These are phyloP conservation scores for Arge pagana DNA, from an alignment of 2,888 invertebrate species.

Conservation along the genomic window DNA sequence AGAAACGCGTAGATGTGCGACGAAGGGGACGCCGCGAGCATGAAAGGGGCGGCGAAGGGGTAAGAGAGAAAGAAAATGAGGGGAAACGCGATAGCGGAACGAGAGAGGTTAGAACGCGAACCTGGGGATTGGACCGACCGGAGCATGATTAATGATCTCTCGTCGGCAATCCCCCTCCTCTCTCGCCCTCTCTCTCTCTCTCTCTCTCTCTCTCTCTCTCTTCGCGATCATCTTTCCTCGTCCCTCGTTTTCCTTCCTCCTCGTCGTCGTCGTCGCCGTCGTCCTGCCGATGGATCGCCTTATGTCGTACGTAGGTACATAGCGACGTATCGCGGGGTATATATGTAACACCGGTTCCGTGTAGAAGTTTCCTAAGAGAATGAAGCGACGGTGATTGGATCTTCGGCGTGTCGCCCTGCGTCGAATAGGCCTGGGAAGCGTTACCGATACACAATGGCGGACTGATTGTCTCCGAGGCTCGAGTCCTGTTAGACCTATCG, in stretches of 20 bases:
- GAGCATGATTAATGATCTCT: conserved; percentile 42
- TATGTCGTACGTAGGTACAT: not conserved
- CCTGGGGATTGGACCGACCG: conserved; percentile 35
- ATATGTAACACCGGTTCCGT: too few species aligned
- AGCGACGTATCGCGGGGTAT: too few species aligned
- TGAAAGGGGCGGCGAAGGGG: not conserved
- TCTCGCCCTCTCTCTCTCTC: conserved; percentile 26
- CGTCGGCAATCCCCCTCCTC: conserved; percentile 24
- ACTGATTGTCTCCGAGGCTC: not conserved
- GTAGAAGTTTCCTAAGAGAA: conserved; percentile 9
- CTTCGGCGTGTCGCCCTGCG: conserved; percentile 1
- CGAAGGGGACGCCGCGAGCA: conserved; percentile 6
- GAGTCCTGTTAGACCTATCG: too few species aligned
- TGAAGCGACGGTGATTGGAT: conserved; percentile 15
- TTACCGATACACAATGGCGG: conserved; percentile 11
- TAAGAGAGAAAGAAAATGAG: conserved; percentile 32
- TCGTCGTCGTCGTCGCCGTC: not conserved
- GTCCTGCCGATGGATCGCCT: not conserved
- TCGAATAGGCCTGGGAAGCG: conserved; percentile 3
- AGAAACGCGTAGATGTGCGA: conserved; percentile 36
- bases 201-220: conserved; percentile 18
- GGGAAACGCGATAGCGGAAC: conserved; percentile 32
- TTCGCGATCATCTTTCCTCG: conserved; percentile 26
- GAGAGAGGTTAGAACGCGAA: conserved; percentile 29
- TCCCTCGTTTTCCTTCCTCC: conserved; percentile 20